A percentile compares a stretch with the other conserved stretches of the same genome.
These are phyloP conservation scores for Otus sunia DNA, from an alignment of 2,113 vertebrate species.

Conservation along the genomic window DNA sequence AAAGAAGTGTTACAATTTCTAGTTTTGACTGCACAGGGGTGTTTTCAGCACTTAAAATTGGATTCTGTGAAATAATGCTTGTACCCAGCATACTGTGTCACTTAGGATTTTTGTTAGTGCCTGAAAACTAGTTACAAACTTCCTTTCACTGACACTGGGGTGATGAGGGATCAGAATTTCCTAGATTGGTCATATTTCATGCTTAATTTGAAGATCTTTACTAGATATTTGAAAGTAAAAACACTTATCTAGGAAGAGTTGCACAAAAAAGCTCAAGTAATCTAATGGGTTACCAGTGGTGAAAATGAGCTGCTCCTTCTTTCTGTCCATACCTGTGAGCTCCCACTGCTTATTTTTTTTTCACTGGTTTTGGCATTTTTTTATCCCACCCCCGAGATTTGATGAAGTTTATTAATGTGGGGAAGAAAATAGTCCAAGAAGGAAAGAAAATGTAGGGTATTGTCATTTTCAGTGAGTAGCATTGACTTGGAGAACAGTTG, in stretches of 20 bases:
- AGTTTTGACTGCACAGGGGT: neutral
- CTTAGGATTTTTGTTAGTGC: neutral
- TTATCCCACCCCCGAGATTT: rapidly evolving
- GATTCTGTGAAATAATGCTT: neutral
- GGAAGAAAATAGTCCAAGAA: neutral
- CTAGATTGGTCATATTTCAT: neutral
- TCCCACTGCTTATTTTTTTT: neutral
- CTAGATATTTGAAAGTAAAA: neutral
- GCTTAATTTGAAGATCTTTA: neutral
- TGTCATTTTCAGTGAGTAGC: neutral
- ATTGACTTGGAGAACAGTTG: neutral
- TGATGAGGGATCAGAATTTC: neutral
- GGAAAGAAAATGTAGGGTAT: neutral
- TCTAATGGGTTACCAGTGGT: neutral
- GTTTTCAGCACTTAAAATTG: neutral
- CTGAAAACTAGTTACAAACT: neutral
- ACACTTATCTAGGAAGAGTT: neutral
- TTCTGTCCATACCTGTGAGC: neutral
- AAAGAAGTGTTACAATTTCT: neutral
- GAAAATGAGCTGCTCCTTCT: neutral
- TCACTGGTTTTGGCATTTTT: neutral
- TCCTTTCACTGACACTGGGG: neutral
- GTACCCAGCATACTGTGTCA: neutral
- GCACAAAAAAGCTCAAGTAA: neutral
- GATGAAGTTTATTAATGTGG: neutral